A percentile compares a stretch with the other conserved stretches of the same genome.
phyloP scores from a whole-genome alignment of 1,140 invertebrate species.

The Idris sp. region DNA sequence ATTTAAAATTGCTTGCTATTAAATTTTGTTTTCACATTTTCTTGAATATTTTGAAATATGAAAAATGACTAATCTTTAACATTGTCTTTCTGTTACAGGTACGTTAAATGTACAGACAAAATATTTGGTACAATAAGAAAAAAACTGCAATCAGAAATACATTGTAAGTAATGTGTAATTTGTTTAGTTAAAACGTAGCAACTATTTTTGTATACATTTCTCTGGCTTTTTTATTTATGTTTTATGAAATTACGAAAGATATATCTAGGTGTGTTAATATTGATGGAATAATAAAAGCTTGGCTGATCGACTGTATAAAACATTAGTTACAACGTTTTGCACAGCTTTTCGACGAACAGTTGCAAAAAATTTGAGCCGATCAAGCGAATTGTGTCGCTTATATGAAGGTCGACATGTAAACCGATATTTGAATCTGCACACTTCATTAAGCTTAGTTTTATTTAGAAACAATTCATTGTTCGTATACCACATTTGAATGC shows the following conservation, averaged over 20 bases:
- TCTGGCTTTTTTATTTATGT: conserved; percentile 42
- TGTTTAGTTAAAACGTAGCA: no score
- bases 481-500: conserved; percentile 48
- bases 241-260: no score
- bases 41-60: no score
- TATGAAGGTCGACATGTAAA: conserved; percentile 56
- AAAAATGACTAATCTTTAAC: no score
- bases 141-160: conserved; percentile 51
- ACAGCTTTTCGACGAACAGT: conserved; percentile 54
- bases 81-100: conserved; percentile 52
- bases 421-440: conserved; percentile 54
- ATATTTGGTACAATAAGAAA: no score
- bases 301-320: conserved; percentile 43
- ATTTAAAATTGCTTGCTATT: no score
- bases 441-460: conserved; percentile 53
- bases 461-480: conserved; percentile 52
- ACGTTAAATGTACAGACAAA: no score
- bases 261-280: no score
- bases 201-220: conserved; percentile 29
- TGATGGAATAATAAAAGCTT: conserved; percentile 32
- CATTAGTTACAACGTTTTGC: conserved; percentile 58
- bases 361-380: conserved; percentile 50
- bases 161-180: no score
- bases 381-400: conserved; percentile 55
- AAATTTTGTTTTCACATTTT: no score